These are phyloP conservation scores for Andinoacara biseriatus DNA, from an alignment of 2,113 vertebrate genomes.

Conservation along the genomic window DNA sequence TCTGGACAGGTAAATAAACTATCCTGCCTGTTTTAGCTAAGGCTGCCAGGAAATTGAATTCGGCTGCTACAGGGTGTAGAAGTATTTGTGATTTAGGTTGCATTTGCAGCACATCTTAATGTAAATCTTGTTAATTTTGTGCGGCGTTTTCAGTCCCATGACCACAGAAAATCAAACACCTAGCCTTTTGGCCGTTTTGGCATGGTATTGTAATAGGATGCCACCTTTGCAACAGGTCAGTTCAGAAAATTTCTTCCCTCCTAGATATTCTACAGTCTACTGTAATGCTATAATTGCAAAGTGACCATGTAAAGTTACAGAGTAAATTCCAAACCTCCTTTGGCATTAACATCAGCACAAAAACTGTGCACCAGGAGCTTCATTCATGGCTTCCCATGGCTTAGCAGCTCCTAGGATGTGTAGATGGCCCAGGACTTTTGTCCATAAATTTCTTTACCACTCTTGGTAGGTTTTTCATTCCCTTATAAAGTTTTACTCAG, in stretches of 20 bases:
- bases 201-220: background rate
- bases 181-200: background rate
- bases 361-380: background rate
- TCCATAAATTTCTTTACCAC: background rate
- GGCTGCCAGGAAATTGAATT: background rate
- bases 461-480: background rate
- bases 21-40: background rate
- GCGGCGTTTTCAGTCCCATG: background rate
- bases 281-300: background rate
- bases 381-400: too few relatives aligned
- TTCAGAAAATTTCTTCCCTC: background rate
- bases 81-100: background rate
- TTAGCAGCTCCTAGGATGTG: background rate
- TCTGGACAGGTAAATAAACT: conserved; percentile 76
- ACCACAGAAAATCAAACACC: background rate
- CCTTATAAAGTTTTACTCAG: background rate
- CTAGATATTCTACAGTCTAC: background rate
- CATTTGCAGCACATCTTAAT: background rate
- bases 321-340: background rate
- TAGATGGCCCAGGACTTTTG: background rate
- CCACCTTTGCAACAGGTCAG: fast-evolving
- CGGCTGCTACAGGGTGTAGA: too few relatives aligned
- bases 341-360: background rate
- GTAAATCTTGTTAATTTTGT: background rate
- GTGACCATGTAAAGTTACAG: background rate